phyloP scores from a whole-genome alignment of 2,113 vertebrate species.

The Casuarius casuarius region DNA sequence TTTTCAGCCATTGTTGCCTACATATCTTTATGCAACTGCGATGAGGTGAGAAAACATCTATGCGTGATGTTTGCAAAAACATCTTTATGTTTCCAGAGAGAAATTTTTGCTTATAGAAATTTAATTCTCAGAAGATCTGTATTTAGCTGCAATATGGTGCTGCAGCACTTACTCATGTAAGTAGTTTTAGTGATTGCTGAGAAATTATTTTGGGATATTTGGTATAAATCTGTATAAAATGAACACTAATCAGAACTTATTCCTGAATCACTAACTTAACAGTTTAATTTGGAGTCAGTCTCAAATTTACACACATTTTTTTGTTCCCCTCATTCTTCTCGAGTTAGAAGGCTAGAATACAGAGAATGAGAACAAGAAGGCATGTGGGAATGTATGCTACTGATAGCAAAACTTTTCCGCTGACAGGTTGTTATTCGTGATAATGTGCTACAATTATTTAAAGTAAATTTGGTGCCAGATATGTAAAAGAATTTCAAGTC shows the following conservation, averaged over 20 bases:
- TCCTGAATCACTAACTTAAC: background rate
- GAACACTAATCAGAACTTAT: background rate
- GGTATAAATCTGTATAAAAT: background rate
- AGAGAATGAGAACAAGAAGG: background rate
- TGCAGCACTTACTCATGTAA: background rate
- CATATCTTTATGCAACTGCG: background rate
- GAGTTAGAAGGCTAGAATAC: background rate
- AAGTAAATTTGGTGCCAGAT: background rate
- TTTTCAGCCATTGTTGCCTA: background rate
- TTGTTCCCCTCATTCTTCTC: background rate
- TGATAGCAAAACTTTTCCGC: background rate
- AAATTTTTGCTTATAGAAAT: background rate
- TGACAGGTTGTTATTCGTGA: background rate
- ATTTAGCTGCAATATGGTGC: background rate
- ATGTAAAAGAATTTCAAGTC: background rate
- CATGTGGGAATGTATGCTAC: background rate
- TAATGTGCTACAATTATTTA: background rate
- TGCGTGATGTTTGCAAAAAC: background rate
- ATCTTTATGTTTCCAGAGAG: background rate
- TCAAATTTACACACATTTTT: background rate
- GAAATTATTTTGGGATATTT: background rate
- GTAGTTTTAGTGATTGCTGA: background rate
- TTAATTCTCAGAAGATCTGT: background rate
- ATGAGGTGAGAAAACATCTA: no score
- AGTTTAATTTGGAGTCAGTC: background rate